Evolutionary conservation across 2,888 invertebrate genomes (phyloP).

Genomic region (Podotricha telesiphe): DNA sequence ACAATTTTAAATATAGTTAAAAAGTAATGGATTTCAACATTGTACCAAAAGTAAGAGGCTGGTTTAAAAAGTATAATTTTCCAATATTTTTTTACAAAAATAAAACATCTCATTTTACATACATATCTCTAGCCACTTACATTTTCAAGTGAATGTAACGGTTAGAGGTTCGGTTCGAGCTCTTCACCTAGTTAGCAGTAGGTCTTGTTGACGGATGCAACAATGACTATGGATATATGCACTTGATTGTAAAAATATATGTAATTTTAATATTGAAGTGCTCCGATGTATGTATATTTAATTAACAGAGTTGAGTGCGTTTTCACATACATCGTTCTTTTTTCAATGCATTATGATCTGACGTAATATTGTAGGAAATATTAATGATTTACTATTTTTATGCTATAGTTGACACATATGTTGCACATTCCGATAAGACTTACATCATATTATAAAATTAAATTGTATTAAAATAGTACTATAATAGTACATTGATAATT

Average conservation of each 20-base stretch:
- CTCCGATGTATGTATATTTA: slow-evolving; percentile 5
- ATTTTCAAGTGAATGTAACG: slow-evolving; percentile 37
- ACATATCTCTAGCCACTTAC: neutral
- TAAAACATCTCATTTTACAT: neutral
- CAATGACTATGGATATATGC: slow-evolving; percentile 10
- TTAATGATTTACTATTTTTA: neutral
- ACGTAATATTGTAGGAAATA: neutral
- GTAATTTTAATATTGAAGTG: slow-evolving; percentile 1
- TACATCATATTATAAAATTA: neutral
- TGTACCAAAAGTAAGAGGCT: too few species aligned
- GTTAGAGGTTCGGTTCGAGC: slow-evolving; percentile 23
- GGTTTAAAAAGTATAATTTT: too few species aligned
- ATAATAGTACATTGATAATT: neutral
- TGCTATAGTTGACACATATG: neutral
- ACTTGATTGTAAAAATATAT: slow-evolving; percentile 21
- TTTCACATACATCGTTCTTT: neutral
- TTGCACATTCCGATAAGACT: neutral
- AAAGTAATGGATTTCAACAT: too few species aligned
- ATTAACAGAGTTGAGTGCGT: neutral
- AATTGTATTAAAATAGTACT: neutral
- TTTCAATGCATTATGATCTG: neutral
- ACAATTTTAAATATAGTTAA: too few species aligned
- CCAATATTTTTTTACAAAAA: neutral
- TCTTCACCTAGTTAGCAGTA: slow-evolving; percentile 31
- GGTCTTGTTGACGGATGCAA: slow-evolving; percentile 37